Evolutionary conservation across 2,113 vertebrate genomes (phyloP).

Genomic region (Dissostichus mawsoni): DNA sequence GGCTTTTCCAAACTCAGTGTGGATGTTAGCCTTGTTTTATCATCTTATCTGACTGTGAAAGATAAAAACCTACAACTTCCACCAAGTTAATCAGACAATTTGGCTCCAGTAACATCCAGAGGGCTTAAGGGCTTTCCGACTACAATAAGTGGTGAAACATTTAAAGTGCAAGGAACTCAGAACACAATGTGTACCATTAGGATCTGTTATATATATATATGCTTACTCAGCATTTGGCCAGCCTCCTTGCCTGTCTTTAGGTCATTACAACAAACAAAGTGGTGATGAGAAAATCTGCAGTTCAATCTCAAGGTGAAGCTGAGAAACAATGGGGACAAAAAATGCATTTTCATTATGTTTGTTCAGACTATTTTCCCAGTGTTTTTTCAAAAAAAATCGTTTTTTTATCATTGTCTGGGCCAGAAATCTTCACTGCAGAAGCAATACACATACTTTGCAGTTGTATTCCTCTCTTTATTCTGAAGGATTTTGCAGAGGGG

Average conservation of each 20-base stretch:
- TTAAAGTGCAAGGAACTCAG: slow-evolving; percentile 18
- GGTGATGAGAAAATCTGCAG: neutral
- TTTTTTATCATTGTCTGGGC: too few relatives aligned
- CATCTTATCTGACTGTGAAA: slow-evolving; percentile 8
- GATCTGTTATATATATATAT: neutral
- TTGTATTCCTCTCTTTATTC: too few relatives aligned
- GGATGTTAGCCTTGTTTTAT: neutral
- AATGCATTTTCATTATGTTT: too few relatives aligned
- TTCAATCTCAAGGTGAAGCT: neutral
- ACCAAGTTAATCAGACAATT: slow-evolving; percentile 18
- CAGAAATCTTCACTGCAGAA: too few relatives aligned
- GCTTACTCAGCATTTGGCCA: neutral
- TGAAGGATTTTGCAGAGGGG: too few relatives aligned
- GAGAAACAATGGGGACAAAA: too few relatives aligned
- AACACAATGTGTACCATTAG: slow-evolving; percentile 16
- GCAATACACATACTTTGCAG: too few relatives aligned
- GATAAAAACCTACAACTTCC: neutral
- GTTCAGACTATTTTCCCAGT: too few relatives aligned
- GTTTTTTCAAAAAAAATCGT: too few relatives aligned
- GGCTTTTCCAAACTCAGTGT: neutral
- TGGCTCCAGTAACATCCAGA: neutral
- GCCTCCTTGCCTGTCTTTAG: neutral
- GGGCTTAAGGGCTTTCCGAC: slow-evolving; percentile 23
- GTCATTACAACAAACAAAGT: neutral
- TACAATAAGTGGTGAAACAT: slow-evolving; percentile 1